Conservation (phyloP, 2,797 vertebrate genomes). For the Agapornis canus region DNA sequence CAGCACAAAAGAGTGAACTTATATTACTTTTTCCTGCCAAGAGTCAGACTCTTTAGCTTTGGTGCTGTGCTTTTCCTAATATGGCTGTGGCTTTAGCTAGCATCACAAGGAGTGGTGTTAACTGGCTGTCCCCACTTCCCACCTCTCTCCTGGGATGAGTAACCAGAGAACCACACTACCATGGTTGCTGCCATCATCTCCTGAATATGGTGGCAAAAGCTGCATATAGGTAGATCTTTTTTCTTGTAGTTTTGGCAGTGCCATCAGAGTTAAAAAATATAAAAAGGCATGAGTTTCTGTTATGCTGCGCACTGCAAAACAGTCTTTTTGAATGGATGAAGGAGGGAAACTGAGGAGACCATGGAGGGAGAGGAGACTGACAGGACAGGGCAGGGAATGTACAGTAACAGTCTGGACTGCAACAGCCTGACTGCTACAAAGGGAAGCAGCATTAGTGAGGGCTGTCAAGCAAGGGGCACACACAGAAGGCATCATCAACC, state of each 20-base stretch:
- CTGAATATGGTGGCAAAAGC: background rate
- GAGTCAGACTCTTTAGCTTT: background rate
- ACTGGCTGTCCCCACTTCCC: background rate
- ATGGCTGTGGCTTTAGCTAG: background rate
- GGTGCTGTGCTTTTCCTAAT: background rate
- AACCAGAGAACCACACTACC: background rate
- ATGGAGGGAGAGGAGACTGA: background rate
- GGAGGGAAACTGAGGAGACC: background rate
- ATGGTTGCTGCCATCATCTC: background rate
- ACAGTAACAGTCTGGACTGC: background rate
- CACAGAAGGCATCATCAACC: background rate
- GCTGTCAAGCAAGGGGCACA: background rate
- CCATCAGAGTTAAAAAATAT: background rate
- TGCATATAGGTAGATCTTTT: background rate
- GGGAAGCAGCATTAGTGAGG: background rate
- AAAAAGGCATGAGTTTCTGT: background rate
- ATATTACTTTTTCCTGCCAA: background rate
- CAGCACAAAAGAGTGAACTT: background rate
- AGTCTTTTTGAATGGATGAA: background rate
- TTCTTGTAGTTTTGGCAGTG: background rate
- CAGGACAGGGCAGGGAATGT: no score
- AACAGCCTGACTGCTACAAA: background rate
- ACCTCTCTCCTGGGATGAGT: background rate
- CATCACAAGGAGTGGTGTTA: rapidly evolving
- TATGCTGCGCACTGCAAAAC: background rate